Evolutionary conservation across 2,113 vertebrate genomes (phyloP), one percentile per base, ranked within the genome.

Genomic region (Centrocercus urophasianus): DNA sequence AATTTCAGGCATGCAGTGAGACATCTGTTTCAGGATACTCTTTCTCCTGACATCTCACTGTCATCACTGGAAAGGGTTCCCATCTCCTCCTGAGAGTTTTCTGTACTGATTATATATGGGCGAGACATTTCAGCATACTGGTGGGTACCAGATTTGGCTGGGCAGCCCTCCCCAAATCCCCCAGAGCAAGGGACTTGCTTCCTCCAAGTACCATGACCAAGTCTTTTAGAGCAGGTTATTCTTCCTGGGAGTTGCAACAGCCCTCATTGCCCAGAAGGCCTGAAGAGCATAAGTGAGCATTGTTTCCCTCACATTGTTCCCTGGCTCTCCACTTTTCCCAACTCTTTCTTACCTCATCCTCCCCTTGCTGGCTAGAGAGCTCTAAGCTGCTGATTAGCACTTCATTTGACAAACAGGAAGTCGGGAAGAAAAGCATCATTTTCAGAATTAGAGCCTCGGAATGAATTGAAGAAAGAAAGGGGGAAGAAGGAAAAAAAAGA

Each of bases 341-440:
- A 93, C 89, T 92, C 92, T 90, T 96, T 95, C 95, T 96, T 95
- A 96, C 95, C 96, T 96, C 93, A 96, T 95, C 94, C 89, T 94
- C 82, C 93, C 83, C 93, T 95, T 79, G 87, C 94, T 86, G 82
- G 92, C 85, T 90, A 88, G 95, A 95, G 95, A 93, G 93, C 80
- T 91, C 78, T 96, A 95, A 96, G 95, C 93, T 1, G 70, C 93
- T 97, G 96, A 97, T 97, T 97, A 97, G 96, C 96, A 96, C 97
- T 97, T 97, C 95, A 97, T 97, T 97, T 96, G 94, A 96, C 93
- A 96, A 97, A 97, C 96, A 97, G 97, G 97, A 97, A 97, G 86
- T 97, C 2, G 34, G 72, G 79, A 96, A 97, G 96, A 97, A 97
- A 97, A 97, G 96, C 96, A 89, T 97, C 95, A 93, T 96, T 96